phyloP scores from a whole-genome alignment of 2,888 invertebrate species.

The Cosmorhoe ocellata region DNA sequence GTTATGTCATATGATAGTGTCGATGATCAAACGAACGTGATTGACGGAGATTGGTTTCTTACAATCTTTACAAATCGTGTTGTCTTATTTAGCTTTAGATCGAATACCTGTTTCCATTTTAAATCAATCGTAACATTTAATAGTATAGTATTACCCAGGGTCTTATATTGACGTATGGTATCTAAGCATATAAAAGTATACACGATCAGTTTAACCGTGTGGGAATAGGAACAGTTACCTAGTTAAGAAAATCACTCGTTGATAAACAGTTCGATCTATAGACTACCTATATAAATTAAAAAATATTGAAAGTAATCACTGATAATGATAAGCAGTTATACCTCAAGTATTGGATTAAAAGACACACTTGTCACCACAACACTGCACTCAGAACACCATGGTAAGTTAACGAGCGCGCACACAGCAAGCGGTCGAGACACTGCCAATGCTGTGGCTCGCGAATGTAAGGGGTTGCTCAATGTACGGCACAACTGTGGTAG shows the following conservation, averaged over 20 bases:
- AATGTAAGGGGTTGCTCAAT: conserved; percentile 37
- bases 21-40: conserved; percentile 5
- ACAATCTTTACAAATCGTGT: no score
- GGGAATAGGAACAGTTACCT: no score
- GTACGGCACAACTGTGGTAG: conserved; percentile 37
- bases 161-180: no score
- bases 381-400: conserved; percentile 29
- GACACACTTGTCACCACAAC: conserved; percentile 31
- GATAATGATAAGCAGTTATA: background rate
- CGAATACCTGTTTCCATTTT: no score
- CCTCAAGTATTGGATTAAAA: conserved; percentile 19
- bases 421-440: conserved; percentile 35
- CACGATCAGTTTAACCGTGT: no score
- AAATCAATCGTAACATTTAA: no score
- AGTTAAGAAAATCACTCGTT: background rate
- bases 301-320: background rate
- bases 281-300: no score
- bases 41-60: conserved; percentile 1
- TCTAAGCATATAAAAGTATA: no score
- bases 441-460: conserved; percentile 27
- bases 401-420: conserved; percentile 36
- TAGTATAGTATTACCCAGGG: no score
- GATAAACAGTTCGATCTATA: background rate
- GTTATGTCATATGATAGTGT: conserved; percentile 16
- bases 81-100: no score